Evolutionary conservation across 1,140 invertebrate genomes (phyloP), one percentile per base, ranked within the genome.

Genomic region (Meloidogyne chitwoodi): DNA sequence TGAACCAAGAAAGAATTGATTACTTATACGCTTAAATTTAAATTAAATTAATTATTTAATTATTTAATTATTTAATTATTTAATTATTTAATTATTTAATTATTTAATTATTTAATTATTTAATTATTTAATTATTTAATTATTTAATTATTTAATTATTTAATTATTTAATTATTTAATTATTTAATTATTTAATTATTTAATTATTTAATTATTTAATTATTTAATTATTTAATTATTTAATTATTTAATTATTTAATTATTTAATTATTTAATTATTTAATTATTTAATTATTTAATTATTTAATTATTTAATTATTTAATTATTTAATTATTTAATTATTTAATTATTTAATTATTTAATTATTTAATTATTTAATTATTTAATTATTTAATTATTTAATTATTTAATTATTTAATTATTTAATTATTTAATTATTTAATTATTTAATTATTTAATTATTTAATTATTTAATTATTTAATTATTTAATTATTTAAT

Each of bases 1-100:
- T 16, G 68, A 69, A 56, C 68, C 68, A 24, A 69, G 29, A 34
- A 69, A 69, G 38, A 69, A 26, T 69, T 69, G 29, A 26, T 69
- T 69, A 34, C 68, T 69, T 41, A 69, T 69, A 31, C 68, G 2
- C 68, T 69, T 56, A 56, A 56, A 56, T n/a, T n/a, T n/a, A 56
- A n/a, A 5, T 48, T 48, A 19, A 48, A 16, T 48, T 48, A 38
- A 38, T 31, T 31, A 38, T 38, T 38, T 6, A 38, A 38, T 22
- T 48, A 48, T 56, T n/a, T 56, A n/a, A n/a, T 16, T 16, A 56
- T 38, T 38, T 6, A 38, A 38, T 22, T 48, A 48, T 56, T n/a
- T 56, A n/a, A n/a, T 16, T 16, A 56, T 38, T 38, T 6, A 38
- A 38, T 22, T 48, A 48, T 56, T n/a, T 56, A n/a, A n/a, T 16